Percentiles rank a stretch among this genome's conserved stretches.
Conservation (phyloP, 2,888 invertebrate genomes). For the Flexamia atlantica region DNA sequence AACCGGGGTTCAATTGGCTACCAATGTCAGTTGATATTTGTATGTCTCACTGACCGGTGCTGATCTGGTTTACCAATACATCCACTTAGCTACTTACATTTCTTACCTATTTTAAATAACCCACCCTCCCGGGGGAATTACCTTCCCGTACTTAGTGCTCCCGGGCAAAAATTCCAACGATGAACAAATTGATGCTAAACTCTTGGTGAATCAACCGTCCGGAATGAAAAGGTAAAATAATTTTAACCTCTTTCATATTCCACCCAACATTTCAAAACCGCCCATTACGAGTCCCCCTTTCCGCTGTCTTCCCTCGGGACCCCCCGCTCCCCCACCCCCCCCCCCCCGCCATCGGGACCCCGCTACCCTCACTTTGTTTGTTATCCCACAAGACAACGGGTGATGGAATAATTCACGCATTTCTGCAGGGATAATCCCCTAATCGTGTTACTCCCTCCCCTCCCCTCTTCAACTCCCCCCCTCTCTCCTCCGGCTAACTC, state of each 20-base stretch:
- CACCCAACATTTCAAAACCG: background rate
- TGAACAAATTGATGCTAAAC: no score
- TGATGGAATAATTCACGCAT: constrained; percentile 45
- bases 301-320: background rate
- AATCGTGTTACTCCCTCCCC: constrained; percentile 8
- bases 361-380: constrained; percentile 24
- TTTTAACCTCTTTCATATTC: background rate
- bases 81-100: no score
- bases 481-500: background rate
- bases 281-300: constrained; percentile 1
- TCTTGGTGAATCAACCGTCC: no score
- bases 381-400: constrained; percentile 31
- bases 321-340: background rate
- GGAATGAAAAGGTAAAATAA: background rate
- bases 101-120: no score
- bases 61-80: no score
- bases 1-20: no score
- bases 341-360: constrained; percentile 7
- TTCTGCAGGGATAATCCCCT: constrained; percentile 41
- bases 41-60: no score
- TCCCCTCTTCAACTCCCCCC: background rate
- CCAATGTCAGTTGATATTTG: no score
- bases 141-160: no score
- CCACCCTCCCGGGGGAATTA: no score
- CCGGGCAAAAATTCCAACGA: no score